Evolutionary conservation across 2,113 vertebrate genomes (phyloP), one percentile per base, ranked within the genome.

Genomic region (Podiceps cristatus): DNA sequence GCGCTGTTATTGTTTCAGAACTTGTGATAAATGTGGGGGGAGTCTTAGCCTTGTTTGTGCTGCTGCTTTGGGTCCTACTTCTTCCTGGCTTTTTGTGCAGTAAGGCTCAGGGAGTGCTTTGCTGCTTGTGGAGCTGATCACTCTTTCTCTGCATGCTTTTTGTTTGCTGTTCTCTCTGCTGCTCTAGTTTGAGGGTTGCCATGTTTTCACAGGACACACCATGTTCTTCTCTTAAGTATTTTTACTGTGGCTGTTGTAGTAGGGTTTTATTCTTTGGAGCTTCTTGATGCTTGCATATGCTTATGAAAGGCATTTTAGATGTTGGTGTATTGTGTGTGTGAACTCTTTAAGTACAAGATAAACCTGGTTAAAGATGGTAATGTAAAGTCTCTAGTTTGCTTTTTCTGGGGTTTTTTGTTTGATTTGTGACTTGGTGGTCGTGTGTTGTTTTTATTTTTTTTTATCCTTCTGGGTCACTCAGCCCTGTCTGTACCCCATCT

Each of bases 31-130:
- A 8, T 58, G 9, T 10, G 12, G 13, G 6, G 16, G 87, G 33
- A 6, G 10, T 25, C 13, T 33, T 63, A 40, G 13, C 28, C 23
- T 11, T 55, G 10, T 50, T 66, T 29, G 5, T 95, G 44, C 35
- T 67, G 44, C 35, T 67, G 28, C 68, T 81, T 73, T 92, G 35
- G 8, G 29, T 82, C 55, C 47, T 60, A 4, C 31, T 80, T 83
- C 37, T 60, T 80, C 28, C 25, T 86, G 23, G 5, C 22, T 42
- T 52, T 76, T 77, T 75, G n/a, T 67, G 29, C 35, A 37, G 33
- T 29, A 50, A 37, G n/a, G 17, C 18, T 68, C 0, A 0, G 10
- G 33, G 5, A 77, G 5, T 47, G 12, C 53, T 28, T 63, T 63
- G 28, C 50, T 86, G 10, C 37, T 10, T 68, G 17, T 42, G 35